These are phyloP conservation scores for Bombus picipes DNA, from an alignment of 1,140 invertebrate genomes.

Conservation along the genomic window DNA sequence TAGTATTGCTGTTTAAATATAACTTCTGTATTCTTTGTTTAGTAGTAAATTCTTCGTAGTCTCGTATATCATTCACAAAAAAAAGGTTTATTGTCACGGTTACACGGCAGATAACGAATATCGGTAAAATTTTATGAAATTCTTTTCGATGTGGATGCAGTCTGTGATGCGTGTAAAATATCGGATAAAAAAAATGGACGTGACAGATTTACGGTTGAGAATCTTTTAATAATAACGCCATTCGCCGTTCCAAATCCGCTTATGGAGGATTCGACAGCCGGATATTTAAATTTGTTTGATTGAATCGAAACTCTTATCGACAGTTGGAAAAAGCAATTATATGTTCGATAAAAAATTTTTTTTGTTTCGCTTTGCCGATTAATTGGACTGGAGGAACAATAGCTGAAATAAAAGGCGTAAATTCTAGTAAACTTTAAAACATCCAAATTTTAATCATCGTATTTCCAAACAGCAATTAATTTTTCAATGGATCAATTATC, in stretches of 20 bases:
- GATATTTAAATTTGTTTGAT: slow-evolving; percentile 20
- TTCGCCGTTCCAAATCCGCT: slow-evolving; percentile 7
- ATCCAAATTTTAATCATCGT: no score
- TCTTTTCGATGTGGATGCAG: not conserved
- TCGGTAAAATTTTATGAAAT: slow-evolving; percentile 5
- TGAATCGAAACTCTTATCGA: not conserved
- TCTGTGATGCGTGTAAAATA: not conserved
- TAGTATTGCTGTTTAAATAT: slow-evolving; percentile 44
- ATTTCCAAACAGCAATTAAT: no score
- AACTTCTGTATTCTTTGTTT: slow-evolving; percentile 18
- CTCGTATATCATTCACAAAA: not conserved
- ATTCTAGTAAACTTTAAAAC: no score
- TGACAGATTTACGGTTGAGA: slow-evolving; percentile 4
- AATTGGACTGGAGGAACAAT: not conserved
- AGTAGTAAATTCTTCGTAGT: slow-evolving; percentile 3
- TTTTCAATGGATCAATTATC: no score
- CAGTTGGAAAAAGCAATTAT: slow-evolving; percentile 12
- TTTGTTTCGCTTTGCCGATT: not conserved
- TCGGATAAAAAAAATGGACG: not conserved
- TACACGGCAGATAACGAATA: not conserved
- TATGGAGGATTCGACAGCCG: not conserved
- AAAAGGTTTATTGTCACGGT: not conserved
- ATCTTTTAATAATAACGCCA: slow-evolving; percentile 15
- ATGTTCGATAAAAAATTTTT: not conserved
- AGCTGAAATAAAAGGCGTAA: not conserved